Percentiles rank a stretch among this genome's conserved stretches.
phyloP scores from a whole-genome alignment of 2,113 vertebrate genomes.

The Mesembrinibis cayennensis region DNA sequence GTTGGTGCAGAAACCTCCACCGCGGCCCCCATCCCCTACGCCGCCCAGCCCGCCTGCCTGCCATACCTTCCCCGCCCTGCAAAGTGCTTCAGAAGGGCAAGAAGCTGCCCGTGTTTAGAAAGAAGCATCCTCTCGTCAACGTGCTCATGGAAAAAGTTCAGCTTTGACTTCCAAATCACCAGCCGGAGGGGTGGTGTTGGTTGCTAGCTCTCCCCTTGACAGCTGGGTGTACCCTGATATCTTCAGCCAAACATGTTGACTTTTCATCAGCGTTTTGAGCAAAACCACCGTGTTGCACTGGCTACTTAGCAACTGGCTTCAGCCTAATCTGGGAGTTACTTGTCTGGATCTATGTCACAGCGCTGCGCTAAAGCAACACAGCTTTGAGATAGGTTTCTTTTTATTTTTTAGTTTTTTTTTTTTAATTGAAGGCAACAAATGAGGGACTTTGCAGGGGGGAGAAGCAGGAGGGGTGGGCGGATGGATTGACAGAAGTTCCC shows the following conservation, averaged over 20 bases:
- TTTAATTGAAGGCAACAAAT: neutral
- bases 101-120: neutral
- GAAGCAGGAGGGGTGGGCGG: neutral
- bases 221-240: neutral
- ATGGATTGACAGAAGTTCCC: neutral
- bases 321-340: neutral
- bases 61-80: neutral
- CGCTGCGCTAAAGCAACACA: neutral
- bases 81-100: neutral
- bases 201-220: neutral
- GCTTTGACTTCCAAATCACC: neutral
- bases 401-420: neutral
- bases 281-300: neutral
- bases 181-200: fast-evolving
- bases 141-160: neutral
- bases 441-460: neutral
- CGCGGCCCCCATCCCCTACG: neutral
- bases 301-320: constrained; percentile 37
- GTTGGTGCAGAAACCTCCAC: neutral
- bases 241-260: neutral
- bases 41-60: neutral
- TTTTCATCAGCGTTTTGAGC: neutral
- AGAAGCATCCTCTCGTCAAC: neutral
- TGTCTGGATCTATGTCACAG: neutral
- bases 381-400: neutral